A percentile compares a stretch with the other conserved stretches of the same genome.
phyloP scores from a whole-genome alignment of 1,140 invertebrate species.

The Halictus rubicundus region DNA sequence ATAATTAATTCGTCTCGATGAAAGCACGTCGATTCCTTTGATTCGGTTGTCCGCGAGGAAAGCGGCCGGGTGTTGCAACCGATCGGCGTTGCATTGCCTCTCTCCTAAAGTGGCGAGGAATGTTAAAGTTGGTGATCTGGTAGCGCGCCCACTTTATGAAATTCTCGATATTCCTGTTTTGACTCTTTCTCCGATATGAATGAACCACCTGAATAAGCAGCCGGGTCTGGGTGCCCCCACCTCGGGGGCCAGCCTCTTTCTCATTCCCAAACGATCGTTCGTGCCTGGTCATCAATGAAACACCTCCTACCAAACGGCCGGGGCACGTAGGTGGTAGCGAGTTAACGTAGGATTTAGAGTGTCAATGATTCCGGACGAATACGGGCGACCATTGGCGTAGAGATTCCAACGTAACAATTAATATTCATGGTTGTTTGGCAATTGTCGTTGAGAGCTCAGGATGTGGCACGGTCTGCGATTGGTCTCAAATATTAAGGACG shows the following conservation, averaged over 20 bases:
- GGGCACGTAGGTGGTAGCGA: slow-evolving; percentile 56
- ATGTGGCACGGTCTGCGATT: too few species aligned
- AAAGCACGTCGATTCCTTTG: background rate
- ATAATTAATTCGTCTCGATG: too few species aligned
- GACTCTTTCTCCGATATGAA: slow-evolving; percentile 62
- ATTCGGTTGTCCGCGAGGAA: background rate
- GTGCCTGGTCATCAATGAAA: slow-evolving; percentile 63
- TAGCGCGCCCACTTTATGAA: slow-evolving; percentile 54
- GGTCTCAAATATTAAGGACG: too few species aligned
- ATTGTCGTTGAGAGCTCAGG: background rate
- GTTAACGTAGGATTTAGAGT: slow-evolving; percentile 62
- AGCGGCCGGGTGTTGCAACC: slow-evolving; percentile 18
- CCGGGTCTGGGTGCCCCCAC: background rate
- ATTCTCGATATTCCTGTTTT: slow-evolving; percentile 59
- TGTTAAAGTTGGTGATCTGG: slow-evolving; percentile 36
- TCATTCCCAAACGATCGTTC: slow-evolving; percentile 43
- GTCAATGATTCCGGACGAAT: slow-evolving; percentile 52
- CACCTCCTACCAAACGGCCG: slow-evolving; percentile 55
- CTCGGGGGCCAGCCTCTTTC: slow-evolving; percentile 2
- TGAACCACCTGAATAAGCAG: slow-evolving; percentile 47
- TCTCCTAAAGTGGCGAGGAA: slow-evolving; percentile 48
- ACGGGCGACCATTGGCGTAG: slow-evolving; percentile 51
- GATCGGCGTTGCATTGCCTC: slow-evolving; percentile 9
- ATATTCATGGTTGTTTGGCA: background rate
- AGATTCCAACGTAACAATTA: background rate